Percentiles rank a stretch among this genome's conserved stretches.
These are phyloP conservation scores for Teleiodes luculella DNA, from an alignment of 2,888 invertebrate species.

Conservation along the genomic window DNA sequence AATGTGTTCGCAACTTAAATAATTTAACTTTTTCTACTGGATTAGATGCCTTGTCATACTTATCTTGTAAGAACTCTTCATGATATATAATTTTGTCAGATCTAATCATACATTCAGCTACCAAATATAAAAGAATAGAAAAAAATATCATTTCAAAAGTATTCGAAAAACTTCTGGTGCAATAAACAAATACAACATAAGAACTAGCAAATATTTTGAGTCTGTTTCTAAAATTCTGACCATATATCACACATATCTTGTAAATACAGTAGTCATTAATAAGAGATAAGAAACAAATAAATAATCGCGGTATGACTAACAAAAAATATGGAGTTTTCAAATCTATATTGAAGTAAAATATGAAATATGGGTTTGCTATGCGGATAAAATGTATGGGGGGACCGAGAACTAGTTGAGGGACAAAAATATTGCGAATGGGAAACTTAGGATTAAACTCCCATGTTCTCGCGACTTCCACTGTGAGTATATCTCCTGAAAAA, in stretches of 20 bases:
- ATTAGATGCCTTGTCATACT: conserved; percentile 82
- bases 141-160: conserved; percentile 90
- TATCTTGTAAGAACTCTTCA: conserved; percentile 84
- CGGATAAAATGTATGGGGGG: conserved; percentile 84
- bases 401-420: conserved; percentile 87
- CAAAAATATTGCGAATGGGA: conserved; percentile 89
- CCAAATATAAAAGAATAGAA: conserved; percentile 84
- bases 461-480: conserved; percentile 86
- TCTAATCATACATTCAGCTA: conserved; percentile 85
- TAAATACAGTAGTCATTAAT: conserved; percentile 89
- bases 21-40: conserved; percentile 86
- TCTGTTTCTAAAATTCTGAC: conserved; percentile 84
- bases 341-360: conserved; percentile 78
- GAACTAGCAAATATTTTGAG: conserved; percentile 89
- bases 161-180: conserved; percentile 93
- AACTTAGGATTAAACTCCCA: conserved; percentile 94
- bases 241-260: conserved; percentile 86
- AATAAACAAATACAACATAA: conserved; percentile 89
- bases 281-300: conserved; percentile 88
- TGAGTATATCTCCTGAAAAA: conserved; percentile 88
- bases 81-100: conserved; percentile 85
- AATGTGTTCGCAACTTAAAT: conserved; percentile 82
- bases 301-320: conserved; percentile 86
- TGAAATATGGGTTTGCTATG: conserved; percentile 75
- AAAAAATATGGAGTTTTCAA: conserved; percentile 85